Evolutionary conservation across 2,888 invertebrate species (phyloP).

Genomic region (Campoplex nolae): DNA sequence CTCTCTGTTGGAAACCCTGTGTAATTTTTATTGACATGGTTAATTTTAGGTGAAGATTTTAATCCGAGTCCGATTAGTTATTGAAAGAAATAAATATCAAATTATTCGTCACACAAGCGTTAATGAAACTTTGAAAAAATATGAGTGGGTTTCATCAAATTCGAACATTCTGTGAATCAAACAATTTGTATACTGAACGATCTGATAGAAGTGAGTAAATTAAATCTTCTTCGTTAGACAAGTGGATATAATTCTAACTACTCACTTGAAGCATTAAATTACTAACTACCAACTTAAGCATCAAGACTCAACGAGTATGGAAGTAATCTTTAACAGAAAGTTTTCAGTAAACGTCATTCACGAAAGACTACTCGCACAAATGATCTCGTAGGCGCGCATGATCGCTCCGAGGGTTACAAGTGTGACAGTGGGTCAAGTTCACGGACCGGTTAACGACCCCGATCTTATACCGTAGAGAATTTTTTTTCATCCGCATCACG

Average conservation of each 20-base stretch:
- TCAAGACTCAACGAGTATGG: background rate
- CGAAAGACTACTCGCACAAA: constrained; percentile 17
- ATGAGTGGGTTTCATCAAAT: background rate
- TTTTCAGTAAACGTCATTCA: constrained; percentile 9
- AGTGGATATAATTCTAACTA: background rate
- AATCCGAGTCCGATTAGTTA: too few relatives aligned
- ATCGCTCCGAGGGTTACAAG: constrained; percentile 71
- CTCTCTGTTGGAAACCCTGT: too few relatives aligned
- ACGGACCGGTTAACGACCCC: constrained; percentile 77
- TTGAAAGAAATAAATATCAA: background rate
- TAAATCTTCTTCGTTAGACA: background rate
- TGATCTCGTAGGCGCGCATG: constrained; percentile 43
- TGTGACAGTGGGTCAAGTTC: constrained; percentile 82
- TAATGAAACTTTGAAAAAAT: background rate
- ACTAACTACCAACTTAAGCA: background rate
- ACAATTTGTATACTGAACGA: background rate
- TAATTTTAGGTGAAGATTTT: too few relatives aligned
- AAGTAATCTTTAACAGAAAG: background rate
- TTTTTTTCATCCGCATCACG: constrained; percentile 29
- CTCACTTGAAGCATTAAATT: too few relatives aligned
- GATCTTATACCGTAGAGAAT: constrained; percentile 22
- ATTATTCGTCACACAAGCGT: background rate
- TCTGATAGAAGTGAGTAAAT: background rate
- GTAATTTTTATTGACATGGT: too few relatives aligned
- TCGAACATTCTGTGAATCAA: background rate